These are phyloP conservation scores for Eristalinus aeneus DNA, from an alignment of 2,888 invertebrate species.

Conservation along the genomic window DNA sequence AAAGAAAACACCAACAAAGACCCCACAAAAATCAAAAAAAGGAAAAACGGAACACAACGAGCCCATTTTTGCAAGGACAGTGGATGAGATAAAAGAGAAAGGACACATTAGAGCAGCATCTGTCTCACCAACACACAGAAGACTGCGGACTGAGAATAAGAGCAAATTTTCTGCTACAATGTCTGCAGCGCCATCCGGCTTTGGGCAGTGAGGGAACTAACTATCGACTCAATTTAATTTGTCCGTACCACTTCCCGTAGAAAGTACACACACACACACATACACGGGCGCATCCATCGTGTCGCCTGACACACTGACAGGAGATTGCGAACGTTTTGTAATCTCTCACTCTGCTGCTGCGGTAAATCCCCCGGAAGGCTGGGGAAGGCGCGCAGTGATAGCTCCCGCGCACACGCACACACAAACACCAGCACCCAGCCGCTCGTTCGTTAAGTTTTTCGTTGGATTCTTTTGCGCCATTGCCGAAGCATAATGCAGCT, in stretches of 20 bases:
- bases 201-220: background rate
- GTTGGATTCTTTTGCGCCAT: constrained; percentile 67
- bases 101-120: constrained; percentile 8
- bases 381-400: constrained; percentile 18
- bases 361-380: constrained; percentile 29
- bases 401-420: constrained; percentile 6
- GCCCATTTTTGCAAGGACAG: constrained; percentile 41
- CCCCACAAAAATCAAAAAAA: too few relatives aligned
- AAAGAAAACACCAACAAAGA: background rate
- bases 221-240: constrained; percentile 18
- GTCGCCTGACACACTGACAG: background rate
- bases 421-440: background rate
- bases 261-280: background rate
- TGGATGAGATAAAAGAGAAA: constrained; percentile 37
- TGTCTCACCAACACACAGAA: background rate
- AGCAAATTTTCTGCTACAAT: background rate
- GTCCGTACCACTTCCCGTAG: constrained; percentile 29
- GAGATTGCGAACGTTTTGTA: background rate
- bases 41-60: constrained; percentile 12
- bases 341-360: constrained; percentile 46
- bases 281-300: background rate
- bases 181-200: constrained; percentile 18
- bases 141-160: background rate
- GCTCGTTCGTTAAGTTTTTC: constrained; percentile 52
- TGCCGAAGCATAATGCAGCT: constrained; percentile 70